These are phyloP conservation scores for Delphinus delphis DNA, from an alignment of 2,113 vertebrate genomes.

Conservation along the genomic window DNA sequence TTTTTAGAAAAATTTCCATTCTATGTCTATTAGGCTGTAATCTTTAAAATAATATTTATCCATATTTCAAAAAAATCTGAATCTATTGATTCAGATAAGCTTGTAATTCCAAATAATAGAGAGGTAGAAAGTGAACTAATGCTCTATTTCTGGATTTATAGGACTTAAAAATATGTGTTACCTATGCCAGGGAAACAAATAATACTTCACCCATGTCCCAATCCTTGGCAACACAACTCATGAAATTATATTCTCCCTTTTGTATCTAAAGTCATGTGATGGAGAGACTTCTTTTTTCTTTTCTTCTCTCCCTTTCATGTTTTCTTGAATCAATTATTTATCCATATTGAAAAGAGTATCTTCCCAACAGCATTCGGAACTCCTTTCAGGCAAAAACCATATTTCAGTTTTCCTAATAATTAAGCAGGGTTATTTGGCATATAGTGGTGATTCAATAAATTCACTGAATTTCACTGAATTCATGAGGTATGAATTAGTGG, in stretches of 20 bases:
- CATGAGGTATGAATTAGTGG: background rate
- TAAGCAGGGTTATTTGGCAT: background rate
- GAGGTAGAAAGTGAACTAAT: background rate
- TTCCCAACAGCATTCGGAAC: background rate
- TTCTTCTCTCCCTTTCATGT: background rate
- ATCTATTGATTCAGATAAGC: background rate
- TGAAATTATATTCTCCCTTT: background rate
- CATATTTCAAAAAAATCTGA: background rate
- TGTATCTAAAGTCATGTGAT: background rate
- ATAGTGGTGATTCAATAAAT: background rate
- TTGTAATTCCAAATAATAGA: background rate
- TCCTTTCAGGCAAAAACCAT: background rate
- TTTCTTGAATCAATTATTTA: background rate
- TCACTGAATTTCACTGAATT: background rate
- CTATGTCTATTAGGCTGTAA: background rate
- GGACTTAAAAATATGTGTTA: background rate
- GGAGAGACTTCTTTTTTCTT: background rate
- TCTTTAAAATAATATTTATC: background rate
- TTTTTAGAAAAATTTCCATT: background rate
- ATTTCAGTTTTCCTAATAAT: background rate
- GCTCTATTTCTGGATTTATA: background rate
- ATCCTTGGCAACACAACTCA: background rate
- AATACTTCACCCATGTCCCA: background rate
- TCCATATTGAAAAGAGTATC: constrained; percentile 9
- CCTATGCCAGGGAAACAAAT: background rate